Evolutionary conservation across 2,113 vertebrate species (phyloP).

Genomic region (Chaetorhynchus papuensis): DNA sequence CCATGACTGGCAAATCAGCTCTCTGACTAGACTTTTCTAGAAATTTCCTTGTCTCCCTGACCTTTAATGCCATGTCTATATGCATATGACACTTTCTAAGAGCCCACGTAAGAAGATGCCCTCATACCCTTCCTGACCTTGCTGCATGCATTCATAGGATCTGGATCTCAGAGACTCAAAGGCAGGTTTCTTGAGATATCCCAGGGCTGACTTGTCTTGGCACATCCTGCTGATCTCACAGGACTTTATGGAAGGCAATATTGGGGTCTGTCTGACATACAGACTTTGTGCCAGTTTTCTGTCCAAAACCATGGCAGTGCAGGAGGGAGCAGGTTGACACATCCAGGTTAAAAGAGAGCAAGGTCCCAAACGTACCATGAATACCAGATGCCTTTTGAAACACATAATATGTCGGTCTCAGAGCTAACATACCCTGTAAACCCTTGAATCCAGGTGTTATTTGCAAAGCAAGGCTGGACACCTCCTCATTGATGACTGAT

Average conservation of each 20-base stretch:
- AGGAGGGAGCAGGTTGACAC: not conserved
- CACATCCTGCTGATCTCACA: not conserved
- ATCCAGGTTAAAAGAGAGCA: not conserved
- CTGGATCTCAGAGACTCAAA: not conserved
- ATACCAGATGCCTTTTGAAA: not conserved
- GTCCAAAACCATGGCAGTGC: not conserved
- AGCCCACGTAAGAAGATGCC: not conserved
- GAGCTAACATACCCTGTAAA: not conserved
- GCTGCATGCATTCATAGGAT: not conserved
- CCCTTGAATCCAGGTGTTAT: not conserved
- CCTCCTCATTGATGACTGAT: not conserved
- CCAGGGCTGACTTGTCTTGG: not conserved
- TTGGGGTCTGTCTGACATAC: not conserved
- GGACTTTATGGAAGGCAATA: not conserved
- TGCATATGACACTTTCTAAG: not conserved
- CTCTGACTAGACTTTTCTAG: not conserved
- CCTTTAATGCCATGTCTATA: not conserved
- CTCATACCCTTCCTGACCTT: not conserved
- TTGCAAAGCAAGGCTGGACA: not conserved
- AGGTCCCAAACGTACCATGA: not conserved
- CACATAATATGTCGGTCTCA: fast-evolving
- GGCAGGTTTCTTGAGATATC: not conserved
- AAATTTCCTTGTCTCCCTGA: not conserved
- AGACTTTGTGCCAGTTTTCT: not conserved
- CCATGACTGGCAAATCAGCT: not conserved